These are phyloP conservation scores for Podarcis lilfordi DNA, from an alignment of 2,797 vertebrate genomes.

Conservation along the genomic window DNA sequence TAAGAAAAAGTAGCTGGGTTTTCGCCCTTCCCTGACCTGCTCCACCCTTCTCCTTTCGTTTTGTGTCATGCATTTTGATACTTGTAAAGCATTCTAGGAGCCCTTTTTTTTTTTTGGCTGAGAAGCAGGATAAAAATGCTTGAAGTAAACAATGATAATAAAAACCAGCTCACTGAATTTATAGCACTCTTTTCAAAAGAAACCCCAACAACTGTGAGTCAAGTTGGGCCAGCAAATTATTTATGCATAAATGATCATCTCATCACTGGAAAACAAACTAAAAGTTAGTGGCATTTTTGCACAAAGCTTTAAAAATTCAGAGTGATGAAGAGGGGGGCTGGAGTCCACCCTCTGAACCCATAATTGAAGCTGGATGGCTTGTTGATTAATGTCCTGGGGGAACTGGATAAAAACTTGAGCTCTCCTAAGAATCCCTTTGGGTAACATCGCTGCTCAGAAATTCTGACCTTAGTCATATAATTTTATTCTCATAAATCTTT, in stretches of 20 bases:
- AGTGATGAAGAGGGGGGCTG: conserved; percentile 41
- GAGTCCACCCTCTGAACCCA: conserved; percentile 37
- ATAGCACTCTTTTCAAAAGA: not conserved
- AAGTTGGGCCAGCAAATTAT: conserved; percentile 74
- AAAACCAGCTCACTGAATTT: not conserved
- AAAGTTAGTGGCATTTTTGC: conserved; percentile 43
- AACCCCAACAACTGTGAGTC: conserved; percentile 46
- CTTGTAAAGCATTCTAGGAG: too few species aligned
- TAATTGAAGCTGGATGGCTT: conserved; percentile 63
- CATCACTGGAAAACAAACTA: conserved; percentile 27
- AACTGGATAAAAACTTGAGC: conserved; percentile 62
- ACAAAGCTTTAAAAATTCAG: conserved; percentile 44
- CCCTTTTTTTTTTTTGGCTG: too few species aligned
- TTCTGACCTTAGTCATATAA: conserved; percentile 59
- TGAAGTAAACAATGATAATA: too few species aligned
- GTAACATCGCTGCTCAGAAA: conserved; percentile 65
- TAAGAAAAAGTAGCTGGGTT: too few species aligned
- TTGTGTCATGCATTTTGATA: conserved; percentile 2
- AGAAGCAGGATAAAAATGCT: too few species aligned
- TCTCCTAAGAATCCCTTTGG: conserved; percentile 65
- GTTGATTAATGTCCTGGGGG: conserved; percentile 61
- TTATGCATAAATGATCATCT: conserved; percentile 59
- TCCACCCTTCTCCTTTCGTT: too few species aligned
- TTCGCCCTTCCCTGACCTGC: too few species aligned
- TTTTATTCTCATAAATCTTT: conserved; percentile 62